Percentiles rank a stretch among this genome's conserved stretches.
phyloP scores from a whole-genome alignment of 2,888 invertebrate genomes.

The Ephialtes manifestator region DNA sequence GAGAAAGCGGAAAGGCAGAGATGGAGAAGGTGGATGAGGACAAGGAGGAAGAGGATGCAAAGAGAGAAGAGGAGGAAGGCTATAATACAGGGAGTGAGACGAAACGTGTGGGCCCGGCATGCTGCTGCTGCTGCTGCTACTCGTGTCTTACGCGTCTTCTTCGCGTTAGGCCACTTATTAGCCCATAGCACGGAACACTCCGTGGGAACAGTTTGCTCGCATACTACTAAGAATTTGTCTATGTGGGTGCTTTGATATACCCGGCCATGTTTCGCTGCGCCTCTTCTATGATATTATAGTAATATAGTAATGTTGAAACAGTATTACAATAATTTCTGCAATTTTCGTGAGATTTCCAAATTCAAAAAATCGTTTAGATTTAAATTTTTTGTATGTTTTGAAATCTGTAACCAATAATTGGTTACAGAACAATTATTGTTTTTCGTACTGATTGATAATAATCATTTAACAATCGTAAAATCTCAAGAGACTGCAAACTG shows the following conservation, averaged over 20 bases:
- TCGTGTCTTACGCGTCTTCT: conserved; percentile 49
- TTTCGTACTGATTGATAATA: no score
- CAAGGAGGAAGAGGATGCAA: conserved; percentile 44
- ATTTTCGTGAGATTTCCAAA: no score
- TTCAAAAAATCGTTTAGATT: no score
- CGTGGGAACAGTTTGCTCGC: conserved; percentile 63
- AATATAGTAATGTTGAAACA: neutral
- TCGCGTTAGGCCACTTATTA: conserved; percentile 63
- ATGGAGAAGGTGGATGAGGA: conserved; percentile 32
- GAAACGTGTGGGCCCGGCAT: conserved; percentile 68
- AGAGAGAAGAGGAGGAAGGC: conserved; percentile 57
- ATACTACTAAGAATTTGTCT: conserved; percentile 7
- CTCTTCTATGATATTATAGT: conserved; percentile 1
- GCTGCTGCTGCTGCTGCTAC: conserved; percentile 35
- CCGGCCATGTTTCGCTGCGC: conserved; percentile 3
- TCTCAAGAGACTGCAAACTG: no score
- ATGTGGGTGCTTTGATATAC: conserved; percentile 13
- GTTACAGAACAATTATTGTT: no score
- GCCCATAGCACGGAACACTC: conserved; percentile 56
- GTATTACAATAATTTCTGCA: neutral
- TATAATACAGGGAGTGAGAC: conserved; percentile 57
- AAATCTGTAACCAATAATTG: no score
- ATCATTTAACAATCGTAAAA: no score
- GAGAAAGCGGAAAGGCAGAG: conserved; percentile 37
- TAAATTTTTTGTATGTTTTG: no score